These are phyloP conservation scores for Caenorhabditis imperialis DNA, from an alignment of 2,888 invertebrate species.

Conservation along the genomic window DNA sequence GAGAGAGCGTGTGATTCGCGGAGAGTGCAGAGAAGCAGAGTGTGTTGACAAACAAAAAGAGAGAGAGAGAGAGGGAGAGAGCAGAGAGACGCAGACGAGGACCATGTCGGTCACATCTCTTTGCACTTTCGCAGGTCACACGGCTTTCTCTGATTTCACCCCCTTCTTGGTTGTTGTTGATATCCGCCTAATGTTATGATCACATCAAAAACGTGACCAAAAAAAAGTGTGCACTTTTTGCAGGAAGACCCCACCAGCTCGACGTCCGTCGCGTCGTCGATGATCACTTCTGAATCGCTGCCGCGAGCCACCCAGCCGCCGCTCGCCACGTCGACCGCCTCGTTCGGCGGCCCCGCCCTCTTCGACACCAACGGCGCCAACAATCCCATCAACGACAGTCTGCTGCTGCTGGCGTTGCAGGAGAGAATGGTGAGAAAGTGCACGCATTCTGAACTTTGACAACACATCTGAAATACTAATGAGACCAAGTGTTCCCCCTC, in stretches of 20 bases:
- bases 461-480: no score
- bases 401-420: constrained; percentile 47
- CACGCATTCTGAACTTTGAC: no score
- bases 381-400: constrained; percentile 37
- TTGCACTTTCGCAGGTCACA: neutral
- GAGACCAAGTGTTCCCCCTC: no score
- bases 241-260: constrained; percentile 28
- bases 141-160: neutral
- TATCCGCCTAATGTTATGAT: no score
- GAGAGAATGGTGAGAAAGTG: constrained; percentile 21
- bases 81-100: constrained; percentile 4
- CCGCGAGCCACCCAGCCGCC: constrained; percentile 42
- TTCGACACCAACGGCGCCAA: neutral
- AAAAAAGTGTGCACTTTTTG: constrained; percentile 14
- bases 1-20: constrained; percentile 19
- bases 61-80: constrained; percentile 15
- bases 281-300: constrained; percentile 54
- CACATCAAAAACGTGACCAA: neutral
- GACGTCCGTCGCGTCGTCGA: constrained; percentile 31
- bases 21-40: constrained; percentile 36
- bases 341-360: neutral
- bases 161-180: neutral
- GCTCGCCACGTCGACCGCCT: no score
- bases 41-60: constrained; percentile 49
- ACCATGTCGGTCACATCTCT: constrained; percentile 3